phyloP scores from a whole-genome alignment of 2,797 vertebrate species.

The Bovichtus diacanthus region DNA sequence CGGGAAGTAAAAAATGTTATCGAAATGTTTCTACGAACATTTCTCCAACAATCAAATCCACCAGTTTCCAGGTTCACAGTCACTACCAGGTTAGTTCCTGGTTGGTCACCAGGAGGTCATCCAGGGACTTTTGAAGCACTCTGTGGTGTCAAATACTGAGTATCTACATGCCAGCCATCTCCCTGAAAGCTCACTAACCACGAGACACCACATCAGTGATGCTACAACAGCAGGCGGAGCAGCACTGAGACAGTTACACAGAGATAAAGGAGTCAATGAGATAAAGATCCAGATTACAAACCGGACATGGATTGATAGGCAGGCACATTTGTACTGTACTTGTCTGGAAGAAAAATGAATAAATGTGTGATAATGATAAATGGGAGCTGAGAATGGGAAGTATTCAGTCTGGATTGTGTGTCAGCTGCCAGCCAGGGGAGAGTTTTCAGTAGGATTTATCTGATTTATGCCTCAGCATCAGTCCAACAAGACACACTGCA shows the following conservation, averaged over 20 bases:
- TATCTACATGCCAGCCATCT: background rate
- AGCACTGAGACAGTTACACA: slow-evolving; percentile 1
- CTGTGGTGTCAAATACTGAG: slow-evolving; percentile 3
- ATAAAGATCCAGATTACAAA: slow-evolving; percentile 10
- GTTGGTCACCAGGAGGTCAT: background rate
- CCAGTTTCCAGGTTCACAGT: background rate
- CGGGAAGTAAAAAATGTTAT: too few species aligned
- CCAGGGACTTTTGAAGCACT: background rate
- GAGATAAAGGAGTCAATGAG: background rate
- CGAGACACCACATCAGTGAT: slow-evolving; percentile 11
- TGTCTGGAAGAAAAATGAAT: background rate
- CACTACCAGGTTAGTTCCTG: background rate
- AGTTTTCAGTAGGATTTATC: slow-evolving; percentile 62
- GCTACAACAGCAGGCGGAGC: background rate
- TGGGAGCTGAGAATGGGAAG: background rate
- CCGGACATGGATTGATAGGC: background rate
- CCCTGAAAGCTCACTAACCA: slow-evolving; percentile 12
- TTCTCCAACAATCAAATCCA: background rate
- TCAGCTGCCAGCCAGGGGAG: background rate
- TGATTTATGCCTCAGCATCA: slow-evolving; percentile 28
- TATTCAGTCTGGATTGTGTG: slow-evolving; percentile 9
- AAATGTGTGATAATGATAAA: background rate
- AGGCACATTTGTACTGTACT: background rate
- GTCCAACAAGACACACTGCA: slow-evolving; percentile 19
- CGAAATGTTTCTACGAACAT: too few species aligned